phyloP scores from a whole-genome alignment of 2,888 invertebrate genomes.

The Urechis unicinctus region DNA sequence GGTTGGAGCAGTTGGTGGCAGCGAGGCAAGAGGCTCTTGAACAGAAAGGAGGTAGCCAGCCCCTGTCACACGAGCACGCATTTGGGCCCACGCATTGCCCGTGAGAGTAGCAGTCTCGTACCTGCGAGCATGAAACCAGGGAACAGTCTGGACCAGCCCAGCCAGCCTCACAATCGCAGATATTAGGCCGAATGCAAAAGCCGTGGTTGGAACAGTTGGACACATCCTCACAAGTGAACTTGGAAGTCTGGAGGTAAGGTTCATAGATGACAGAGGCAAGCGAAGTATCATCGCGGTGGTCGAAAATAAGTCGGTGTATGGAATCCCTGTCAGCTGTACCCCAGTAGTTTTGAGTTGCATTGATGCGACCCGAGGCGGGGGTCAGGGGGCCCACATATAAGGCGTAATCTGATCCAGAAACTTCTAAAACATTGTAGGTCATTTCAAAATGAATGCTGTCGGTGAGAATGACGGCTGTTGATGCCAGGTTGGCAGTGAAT shows the following conservation, averaged over 20 bases:
- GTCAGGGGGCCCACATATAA: no score
- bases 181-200: constrained; percentile 6
- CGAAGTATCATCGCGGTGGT: constrained; percentile 1
- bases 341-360: constrained; percentile 14
- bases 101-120: constrained; percentile 20
- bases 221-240: constrained; percentile 6
- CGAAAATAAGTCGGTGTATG: constrained; percentile 4
- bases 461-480: no score
- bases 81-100: constrained; percentile 24
- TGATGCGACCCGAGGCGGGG: no score
- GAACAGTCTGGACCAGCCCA: constrained; percentile 10
- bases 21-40: constrained; percentile 16
- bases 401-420: no score
- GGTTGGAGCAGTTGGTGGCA: constrained; percentile 8
- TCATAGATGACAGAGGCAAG: constrained; percentile 6
- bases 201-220: constrained; percentile 13
- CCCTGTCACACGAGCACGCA: constrained; percentile 19
- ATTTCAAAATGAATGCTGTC: no score
- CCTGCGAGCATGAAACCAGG: constrained; percentile 7
- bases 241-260: constrained; percentile 7
- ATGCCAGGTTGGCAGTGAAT: no score
- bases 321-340: background rate
- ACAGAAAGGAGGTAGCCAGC: constrained; percentile 19
- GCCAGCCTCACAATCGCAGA: constrained; percentile 8
- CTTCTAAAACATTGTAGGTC: no score